Conservation (phyloP, 2,113 vertebrate species). For the Stegastes partitus region DNA sequence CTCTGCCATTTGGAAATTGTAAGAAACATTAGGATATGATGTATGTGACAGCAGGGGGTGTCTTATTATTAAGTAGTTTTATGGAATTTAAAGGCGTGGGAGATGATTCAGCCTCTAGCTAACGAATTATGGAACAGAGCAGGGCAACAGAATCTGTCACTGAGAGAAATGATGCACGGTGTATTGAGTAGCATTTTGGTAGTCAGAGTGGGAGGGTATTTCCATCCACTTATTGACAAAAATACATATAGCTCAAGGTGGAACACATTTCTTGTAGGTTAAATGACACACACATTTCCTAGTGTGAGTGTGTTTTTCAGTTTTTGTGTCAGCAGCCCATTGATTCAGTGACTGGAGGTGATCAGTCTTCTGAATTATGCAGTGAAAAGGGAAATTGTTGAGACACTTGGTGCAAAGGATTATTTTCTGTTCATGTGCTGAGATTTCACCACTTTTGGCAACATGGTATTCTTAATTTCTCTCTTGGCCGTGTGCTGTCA, state of each 20-base stretch:
- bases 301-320: neutral
- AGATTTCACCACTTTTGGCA: constrained; percentile 73
- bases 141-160: constrained; percentile 17
- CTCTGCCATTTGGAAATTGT: constrained; percentile 15
- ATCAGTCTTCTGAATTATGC: neutral
- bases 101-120: neutral
- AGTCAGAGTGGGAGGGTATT: neutral
- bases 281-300: neutral
- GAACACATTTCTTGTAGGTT: neutral
- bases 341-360: neutral
- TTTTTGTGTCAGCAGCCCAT: neutral
- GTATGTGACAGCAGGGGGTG: constrained; percentile 2
- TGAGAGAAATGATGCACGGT: constrained; percentile 12
- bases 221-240: constrained; percentile 13
- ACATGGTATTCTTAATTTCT: constrained; percentile 69
- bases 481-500: constrained; percentile 51
- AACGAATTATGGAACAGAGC: constrained; percentile 13
- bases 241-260: neutral
- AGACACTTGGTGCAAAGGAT: constrained; percentile 12
- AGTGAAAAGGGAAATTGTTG: neutral
- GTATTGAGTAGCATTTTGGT: constrained; percentile 31
- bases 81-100: constrained; percentile 12
- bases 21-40: constrained; percentile 6
- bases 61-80: neutral
- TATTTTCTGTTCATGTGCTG: constrained; percentile 41